phyloP scores from a whole-genome alignment of 2,113 vertebrate genomes.

The Alaudala cheleensis region DNA sequence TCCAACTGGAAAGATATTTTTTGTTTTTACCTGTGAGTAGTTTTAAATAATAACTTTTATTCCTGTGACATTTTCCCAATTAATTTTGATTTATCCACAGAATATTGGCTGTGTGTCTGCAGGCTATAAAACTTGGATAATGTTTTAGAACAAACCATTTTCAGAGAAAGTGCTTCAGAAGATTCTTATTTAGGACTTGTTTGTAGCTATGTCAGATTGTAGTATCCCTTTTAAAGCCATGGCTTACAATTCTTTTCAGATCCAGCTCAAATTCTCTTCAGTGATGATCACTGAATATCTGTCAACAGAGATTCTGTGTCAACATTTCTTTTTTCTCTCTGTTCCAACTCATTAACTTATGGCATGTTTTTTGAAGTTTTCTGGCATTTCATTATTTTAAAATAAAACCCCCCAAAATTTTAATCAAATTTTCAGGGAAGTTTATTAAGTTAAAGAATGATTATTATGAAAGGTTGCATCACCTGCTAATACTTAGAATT shows the following conservation, averaged over 20 bases:
- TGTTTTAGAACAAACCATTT: neutral
- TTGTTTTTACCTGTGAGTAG: neutral
- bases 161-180: neutral
- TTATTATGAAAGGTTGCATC: neutral
- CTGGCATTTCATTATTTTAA: neutral
- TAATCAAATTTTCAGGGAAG: neutral
- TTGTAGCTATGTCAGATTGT: neutral
- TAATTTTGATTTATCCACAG: neutral
- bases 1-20: neutral
- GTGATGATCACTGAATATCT: neutral
- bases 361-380: neutral
- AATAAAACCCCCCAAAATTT: rapidly evolving
- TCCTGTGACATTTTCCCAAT: neutral
- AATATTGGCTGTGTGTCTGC: neutral
- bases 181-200: neutral
- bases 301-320: neutral
- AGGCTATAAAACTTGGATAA: neutral
- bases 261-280: neutral
- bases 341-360: neutral
- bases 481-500: neutral
- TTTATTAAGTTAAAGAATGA: neutral
- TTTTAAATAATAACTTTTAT: neutral
- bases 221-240: neutral
- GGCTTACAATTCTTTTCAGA: neutral
- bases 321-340: neutral